Evolutionary conservation across 2,113 vertebrate genomes (phyloP), one percentile per base, ranked within the genome.

Genomic region (Poeciliopsis retropinna): DNA sequence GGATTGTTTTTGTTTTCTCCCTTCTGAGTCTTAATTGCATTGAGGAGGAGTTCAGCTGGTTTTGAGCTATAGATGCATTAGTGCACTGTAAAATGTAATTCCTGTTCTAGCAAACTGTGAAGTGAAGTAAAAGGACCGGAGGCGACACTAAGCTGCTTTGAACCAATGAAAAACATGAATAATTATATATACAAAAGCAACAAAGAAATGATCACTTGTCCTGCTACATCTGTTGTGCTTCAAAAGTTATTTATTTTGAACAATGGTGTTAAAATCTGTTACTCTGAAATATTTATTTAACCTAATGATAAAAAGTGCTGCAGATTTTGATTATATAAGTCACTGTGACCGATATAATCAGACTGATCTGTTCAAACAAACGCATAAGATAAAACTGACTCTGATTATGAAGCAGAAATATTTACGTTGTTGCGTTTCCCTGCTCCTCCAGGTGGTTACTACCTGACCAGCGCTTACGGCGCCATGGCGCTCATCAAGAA

Each of bases 401-500:
- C 19, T 19, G 5, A n/a, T n/a, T 22, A n/a, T 10, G n/a, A 25
- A 57, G 51, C 19, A 57, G 51, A 25, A 57, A 25, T 25, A 10
- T 57, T 57, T n/a, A 57, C n/a, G 3, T 57, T n/a, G 9, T 57
- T 47, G 6, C n/a, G 8, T 15, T 0, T 28, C 10, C 4, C 51
- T 17, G 65, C 15, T 29, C 4, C 11, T 47, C 0, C 73, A 99
- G 98, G 97, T 32, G 98, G 98, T 12, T 99, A 98, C 85, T 99
- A 99, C 87, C 89, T 99, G 95, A 99, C 97, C 17, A 99, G 97
- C 0, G 96, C 96, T 7, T 99, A 98, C 0, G 97, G 97, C 79
- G 97, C 98, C 31, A 96, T 99, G 87, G 96, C 97, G 4, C 93
- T 98, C 73, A 97, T 99, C 85, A 98, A 96, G 92, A 99, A 99